These are phyloP conservation scores for Crocidura indochinensis DNA, from an alignment of 2,797 vertebrate genomes.

Conservation along the genomic window DNA sequence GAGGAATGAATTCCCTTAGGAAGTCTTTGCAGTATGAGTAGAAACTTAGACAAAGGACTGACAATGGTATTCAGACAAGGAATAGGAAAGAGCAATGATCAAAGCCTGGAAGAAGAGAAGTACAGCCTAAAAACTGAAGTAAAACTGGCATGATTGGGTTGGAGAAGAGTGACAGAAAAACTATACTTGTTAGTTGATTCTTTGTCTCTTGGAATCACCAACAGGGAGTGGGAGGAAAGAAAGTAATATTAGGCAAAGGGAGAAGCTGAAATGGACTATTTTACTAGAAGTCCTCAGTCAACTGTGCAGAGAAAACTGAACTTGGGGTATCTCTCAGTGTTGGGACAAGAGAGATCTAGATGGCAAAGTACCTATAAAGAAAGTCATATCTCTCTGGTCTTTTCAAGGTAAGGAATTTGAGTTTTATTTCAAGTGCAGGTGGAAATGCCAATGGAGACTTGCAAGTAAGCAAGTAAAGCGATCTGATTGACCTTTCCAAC, in stretches of 20 bases:
- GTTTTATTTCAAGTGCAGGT: conserved; percentile 18
- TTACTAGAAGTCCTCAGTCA: not conserved
- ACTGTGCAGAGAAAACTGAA: not conserved
- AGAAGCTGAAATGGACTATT: not conserved
- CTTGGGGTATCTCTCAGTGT: not conserved
- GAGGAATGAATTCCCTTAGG: not conserved
- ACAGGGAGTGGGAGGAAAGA: not conserved
- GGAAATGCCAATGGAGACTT: conserved; percentile 28
- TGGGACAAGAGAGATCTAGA: not conserved
- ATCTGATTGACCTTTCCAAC: conserved; percentile 17
- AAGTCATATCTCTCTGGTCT: not conserved
- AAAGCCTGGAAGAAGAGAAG: not conserved
- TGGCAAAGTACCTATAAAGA: not conserved
- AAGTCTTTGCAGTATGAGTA: not conserved
- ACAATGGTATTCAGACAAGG: not conserved
- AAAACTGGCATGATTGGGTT: not conserved
- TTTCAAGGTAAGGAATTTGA: conserved; percentile 18
- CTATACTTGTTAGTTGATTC: not conserved
- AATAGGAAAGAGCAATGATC: too few relatives aligned
- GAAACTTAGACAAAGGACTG: not conserved
- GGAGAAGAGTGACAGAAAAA: not conserved
- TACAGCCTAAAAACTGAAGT: not conserved
- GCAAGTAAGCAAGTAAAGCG: not conserved
- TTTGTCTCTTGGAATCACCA: not conserved
- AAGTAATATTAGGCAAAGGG: too few relatives aligned